Percentiles rank a stretch among this genome's conserved stretches.
Conservation (phyloP, 2,113 vertebrate genomes). For the Macrotis lagotis region DNA sequence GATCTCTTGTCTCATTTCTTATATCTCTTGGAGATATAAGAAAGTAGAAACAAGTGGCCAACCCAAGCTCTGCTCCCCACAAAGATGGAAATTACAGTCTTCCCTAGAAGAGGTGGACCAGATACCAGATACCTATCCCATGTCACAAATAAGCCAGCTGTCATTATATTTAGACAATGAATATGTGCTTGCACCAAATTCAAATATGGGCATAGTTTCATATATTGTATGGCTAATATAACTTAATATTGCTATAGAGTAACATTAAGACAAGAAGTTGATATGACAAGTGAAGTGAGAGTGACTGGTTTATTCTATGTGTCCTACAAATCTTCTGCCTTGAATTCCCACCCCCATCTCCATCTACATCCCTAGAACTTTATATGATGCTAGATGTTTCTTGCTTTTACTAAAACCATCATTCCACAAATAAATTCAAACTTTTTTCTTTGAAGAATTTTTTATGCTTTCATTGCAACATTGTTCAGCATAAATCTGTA, state of each 20-base stretch:
- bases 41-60: neutral
- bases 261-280: conserved; percentile 8
- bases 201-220: too few relatives aligned
- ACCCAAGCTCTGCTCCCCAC: neutral
- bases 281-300: conserved; percentile 76
- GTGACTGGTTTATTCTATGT: conserved; percentile 62
- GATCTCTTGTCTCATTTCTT: too few relatives aligned
- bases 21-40: neutral
- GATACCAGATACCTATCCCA: neutral
- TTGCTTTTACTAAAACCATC: conserved; percentile 87
- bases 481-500: neutral
- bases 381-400: conserved; percentile 86
- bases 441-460: neutral
- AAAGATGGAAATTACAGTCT: neutral
- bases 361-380: conserved; percentile 66
- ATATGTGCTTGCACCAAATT: neutral
- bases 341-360: conserved; percentile 77
- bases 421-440: conserved; percentile 75
- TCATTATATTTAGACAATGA: neutral
- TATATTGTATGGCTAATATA: conserved; percentile 54
- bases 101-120: neutral
- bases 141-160: neutral
- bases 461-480: fast-evolving
- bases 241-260: conserved; percentile 29
- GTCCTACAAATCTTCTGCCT: conserved; percentile 85